These are phyloP conservation scores for Argyra leucocephala DNA, from an alignment of 2,888 invertebrate genomes.

Conservation along the genomic window DNA sequence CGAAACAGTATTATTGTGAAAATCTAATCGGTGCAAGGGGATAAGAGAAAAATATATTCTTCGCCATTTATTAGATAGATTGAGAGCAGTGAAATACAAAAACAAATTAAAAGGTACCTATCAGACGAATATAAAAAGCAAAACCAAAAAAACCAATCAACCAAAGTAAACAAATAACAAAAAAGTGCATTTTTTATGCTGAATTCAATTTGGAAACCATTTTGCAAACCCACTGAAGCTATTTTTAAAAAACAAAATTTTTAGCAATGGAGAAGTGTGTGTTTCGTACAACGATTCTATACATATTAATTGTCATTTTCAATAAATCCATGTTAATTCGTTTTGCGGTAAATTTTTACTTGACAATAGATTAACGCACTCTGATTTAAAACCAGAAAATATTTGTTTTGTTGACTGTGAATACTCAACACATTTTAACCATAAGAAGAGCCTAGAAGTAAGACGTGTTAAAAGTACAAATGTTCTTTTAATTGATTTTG, in stretches of 20 bases:
- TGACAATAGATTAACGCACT: constrained; percentile 95
- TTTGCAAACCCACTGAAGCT: neutral
- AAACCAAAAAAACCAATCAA: no score
- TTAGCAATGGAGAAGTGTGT: neutral
- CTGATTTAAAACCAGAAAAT: constrained; percentile 99
- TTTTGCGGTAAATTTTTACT: constrained; percentile 90
- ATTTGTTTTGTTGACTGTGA: constrained; percentile 95
- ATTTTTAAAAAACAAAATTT: no score
- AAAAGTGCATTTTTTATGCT: constrained; percentile 5
- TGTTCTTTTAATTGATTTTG: constrained; percentile 96
- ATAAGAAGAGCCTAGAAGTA: constrained; percentile 77
- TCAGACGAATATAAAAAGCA: no score
- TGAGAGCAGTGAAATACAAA: no score
- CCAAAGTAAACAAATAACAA: neutral
- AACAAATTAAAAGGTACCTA: no score
- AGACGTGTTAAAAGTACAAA: constrained; percentile 84
- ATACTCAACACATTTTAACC: constrained; percentile 65
- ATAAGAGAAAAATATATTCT: no score
- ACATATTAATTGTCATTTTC: neutral
- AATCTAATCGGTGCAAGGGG: no score
- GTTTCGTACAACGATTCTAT: neutral
- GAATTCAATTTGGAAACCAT: neutral
- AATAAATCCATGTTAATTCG: constrained; percentile 33
- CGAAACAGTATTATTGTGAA: no score
- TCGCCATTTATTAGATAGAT: no score